Evolutionary conservation across 2,113 vertebrate species (phyloP), one percentile per base, ranked within the genome.

Genomic region (Bucco capensis): DNA sequence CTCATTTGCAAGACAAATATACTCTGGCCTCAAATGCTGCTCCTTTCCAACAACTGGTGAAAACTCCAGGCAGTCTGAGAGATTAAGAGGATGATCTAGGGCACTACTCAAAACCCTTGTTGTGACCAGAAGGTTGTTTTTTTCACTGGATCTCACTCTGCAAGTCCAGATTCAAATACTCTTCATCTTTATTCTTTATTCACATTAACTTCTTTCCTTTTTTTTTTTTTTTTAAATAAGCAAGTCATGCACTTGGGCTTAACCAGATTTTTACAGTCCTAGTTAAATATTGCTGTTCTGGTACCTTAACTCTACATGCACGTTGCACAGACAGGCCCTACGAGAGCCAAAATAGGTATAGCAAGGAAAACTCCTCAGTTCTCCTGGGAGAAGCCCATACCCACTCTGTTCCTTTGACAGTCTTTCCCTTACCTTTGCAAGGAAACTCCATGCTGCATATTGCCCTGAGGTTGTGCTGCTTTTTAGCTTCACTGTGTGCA

Each of bases 401-500:
- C 4, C 38, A 23, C 33, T 57, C 56, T 53, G 31, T 21, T 91
- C 37, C 30, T 51, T 5, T 56, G 35, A 81, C 22, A 30, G 16
- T 58, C 73, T 58, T 46, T 62, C 38, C 92, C 96, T 98, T 97
- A 99, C 99, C 99, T 99, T 99, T 16, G 99, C 98, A 76, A 99
- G 42, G 86, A 99, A 98, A 69, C 91, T 97, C 98, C 98, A 99
- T n/a, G 98, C 94, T 64, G 97, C 95, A 50, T 97, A 98, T 66
- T 99, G 98, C 70, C 98, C 97, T 12, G 98, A 92, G 69, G 98
- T 96, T 76, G 98, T 89, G 53, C 96, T 96, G 62, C 92, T 98
- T 96, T 98, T 98, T 60, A 99, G 86, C 96, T 98, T 99, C 75
- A 98, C 97, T 24, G 98, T 97, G 23, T 97, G 97, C 92, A 99